phyloP scores from a whole-genome alignment of 2,113 vertebrate genomes.

The Scytalopus superciliaris region DNA sequence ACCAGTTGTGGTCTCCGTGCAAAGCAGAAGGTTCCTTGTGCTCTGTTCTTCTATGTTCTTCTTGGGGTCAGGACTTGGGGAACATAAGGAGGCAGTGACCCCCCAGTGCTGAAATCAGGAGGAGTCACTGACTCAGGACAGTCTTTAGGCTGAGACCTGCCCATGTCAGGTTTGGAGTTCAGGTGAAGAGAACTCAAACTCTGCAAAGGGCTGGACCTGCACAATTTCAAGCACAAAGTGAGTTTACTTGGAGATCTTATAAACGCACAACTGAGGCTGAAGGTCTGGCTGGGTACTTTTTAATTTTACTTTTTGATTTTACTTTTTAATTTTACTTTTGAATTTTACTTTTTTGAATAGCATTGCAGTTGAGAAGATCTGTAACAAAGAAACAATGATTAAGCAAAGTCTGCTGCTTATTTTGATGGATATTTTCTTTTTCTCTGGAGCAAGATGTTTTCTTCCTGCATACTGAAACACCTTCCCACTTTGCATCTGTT shows the following conservation, averaged over 20 bases:
- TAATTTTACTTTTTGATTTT: background rate
- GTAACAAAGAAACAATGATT: background rate
- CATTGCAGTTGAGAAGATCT: background rate
- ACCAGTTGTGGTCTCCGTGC: background rate
- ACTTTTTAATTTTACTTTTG: background rate
- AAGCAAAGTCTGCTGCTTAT: background rate
- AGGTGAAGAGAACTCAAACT: background rate
- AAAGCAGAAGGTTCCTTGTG: background rate
- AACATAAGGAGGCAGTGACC: too few relatives aligned
- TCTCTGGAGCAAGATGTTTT: background rate
- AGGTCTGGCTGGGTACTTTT: background rate
- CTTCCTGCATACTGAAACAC: background rate
- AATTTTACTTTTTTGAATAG: background rate
- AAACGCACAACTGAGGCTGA: background rate
- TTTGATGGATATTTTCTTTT: background rate
- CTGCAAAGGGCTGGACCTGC: background rate
- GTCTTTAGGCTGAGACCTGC: background rate
- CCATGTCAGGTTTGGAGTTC: background rate
- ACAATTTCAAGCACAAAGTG: background rate
- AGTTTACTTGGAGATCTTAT: background rate
- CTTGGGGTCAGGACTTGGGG: background rate
- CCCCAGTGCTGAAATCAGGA: background rate
- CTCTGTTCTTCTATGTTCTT: background rate
- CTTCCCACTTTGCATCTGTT: constrained; percentile 50
- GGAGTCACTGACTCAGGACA: background rate